phyloP scores from a whole-genome alignment of 1,140 invertebrate genomes.

The Orius insidiosus region DNA sequence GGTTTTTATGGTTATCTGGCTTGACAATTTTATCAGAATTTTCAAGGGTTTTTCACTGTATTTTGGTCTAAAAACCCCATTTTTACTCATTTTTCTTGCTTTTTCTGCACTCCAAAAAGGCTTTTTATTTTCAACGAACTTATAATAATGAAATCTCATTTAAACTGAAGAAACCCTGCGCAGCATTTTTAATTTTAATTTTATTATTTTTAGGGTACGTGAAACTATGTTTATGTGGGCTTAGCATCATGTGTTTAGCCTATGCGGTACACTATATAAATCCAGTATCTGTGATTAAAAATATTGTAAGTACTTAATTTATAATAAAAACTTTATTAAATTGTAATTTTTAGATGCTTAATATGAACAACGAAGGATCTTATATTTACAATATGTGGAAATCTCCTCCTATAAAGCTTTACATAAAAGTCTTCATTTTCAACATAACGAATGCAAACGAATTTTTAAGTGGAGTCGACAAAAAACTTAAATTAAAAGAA shows the following conservation, averaged over 20 bases:
- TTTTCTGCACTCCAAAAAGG: too few relatives aligned
- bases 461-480: conserved; percentile 45
- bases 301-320: conserved; percentile 29
- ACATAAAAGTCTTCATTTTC: conserved; percentile 61
- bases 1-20: too few relatives aligned
- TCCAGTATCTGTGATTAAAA: conserved; percentile 30
- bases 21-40: too few relatives aligned
- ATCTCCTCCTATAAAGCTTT: conserved; percentile 47
- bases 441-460: conserved; percentile 63
- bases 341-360: conserved; percentile 31
- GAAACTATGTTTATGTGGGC: conserved; percentile 14
- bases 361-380: conserved; percentile 30
- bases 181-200: too few relatives aligned
- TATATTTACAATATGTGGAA: conserved; percentile 45
- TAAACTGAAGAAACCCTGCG: too few relatives aligned
- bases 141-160: too few relatives aligned
- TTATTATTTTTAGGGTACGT: too few relatives aligned
- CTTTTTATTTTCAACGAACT: too few relatives aligned
- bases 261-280: conserved; percentile 31
- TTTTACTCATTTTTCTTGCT: too few relatives aligned
- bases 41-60: too few relatives aligned
- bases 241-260: conserved; percentile 26
- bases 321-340: conserved; percentile 5
- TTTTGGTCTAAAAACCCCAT: too few relatives aligned
- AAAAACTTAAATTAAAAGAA: conserved; percentile 52